Evolutionary conservation across 2,113 vertebrate genomes (phyloP), one percentile per base, ranked within the genome.

Genomic region (Eublepharis macularius): DNA sequence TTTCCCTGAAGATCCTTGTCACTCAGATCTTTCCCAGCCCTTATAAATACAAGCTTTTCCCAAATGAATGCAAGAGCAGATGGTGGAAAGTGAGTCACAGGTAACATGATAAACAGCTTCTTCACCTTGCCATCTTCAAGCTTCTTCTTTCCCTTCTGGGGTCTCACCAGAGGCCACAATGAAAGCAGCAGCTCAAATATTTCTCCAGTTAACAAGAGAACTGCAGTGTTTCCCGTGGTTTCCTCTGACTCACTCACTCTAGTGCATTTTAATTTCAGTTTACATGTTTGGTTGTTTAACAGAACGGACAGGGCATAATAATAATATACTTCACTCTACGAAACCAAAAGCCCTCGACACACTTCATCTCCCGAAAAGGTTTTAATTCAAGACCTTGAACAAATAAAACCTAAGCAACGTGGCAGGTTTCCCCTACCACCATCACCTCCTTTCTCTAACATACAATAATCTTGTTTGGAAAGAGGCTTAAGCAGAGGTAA

Each of bases 71-170:
- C 88, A 79, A 66, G 95, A 94, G 92, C 92, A 97, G 95, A 94
- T 95, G 95, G 95, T 87, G 87, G 89, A 76, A 88, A 73, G 93
- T 11, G 82, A 91, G 85, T 92, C 92, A 84, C 90, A 95, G 92
- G 94, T 94, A 94, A 94, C 91, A 83, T 92, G 90, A 94, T 89
- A 94, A 96, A 93, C 91, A 94, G 84, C 84, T 68, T 90, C 90
- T 70, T 90, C 92, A 93, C 93, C 91, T 90, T 87, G 88, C 90
- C 90, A 84, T 87, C 96, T 79, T 86, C 69, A 91, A 94, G 91
- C 90, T 83, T 90, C 86, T 68, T 51, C 77, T 45, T 74, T 11
- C 73, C 66, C 81, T 21, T 60, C 82, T 26, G 60, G 45, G 34
- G 24, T 60, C 34, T 80, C 86, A 69, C 32, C 72, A 0, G 17